Evolutionary conservation across 2,797 vertebrate genomes (phyloP).

Genomic region (Mastacembelus armatus): DNA sequence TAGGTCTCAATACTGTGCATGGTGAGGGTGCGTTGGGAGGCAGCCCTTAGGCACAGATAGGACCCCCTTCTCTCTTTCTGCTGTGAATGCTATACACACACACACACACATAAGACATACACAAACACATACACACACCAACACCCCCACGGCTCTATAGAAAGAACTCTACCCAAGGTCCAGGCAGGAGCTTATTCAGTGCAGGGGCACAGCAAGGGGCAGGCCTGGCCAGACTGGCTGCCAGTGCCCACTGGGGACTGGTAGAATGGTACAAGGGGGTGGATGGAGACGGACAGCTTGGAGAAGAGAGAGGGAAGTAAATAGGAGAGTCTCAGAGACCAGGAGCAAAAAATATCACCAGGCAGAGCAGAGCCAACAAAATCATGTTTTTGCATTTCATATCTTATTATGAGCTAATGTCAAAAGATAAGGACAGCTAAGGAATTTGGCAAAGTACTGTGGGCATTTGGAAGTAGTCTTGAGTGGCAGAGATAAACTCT

Average conservation of each 20-base stretch:
- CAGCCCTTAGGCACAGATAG: constrained; percentile 78
- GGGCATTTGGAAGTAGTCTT: constrained; percentile 51
- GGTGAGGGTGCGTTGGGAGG: constrained; percentile 78
- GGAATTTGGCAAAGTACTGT: constrained; percentile 41
- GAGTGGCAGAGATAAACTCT: constrained; percentile 43
- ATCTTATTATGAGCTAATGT: constrained; percentile 29
- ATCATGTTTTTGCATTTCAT: constrained; percentile 42
- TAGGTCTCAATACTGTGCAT: constrained; percentile 83
- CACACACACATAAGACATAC: constrained; percentile 55
- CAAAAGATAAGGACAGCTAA: constrained; percentile 32
- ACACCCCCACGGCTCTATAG: constrained; percentile 70
- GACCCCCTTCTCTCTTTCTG: constrained; percentile 71
- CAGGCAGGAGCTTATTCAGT: constrained; percentile 77
- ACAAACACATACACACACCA: constrained; percentile 64
- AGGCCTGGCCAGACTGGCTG: constrained; percentile 79
- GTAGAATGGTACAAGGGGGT: constrained; percentile 75
- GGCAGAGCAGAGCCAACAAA: constrained; percentile 29
- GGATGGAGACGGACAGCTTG: constrained; percentile 66
- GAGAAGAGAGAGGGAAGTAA: constrained; percentile 46
- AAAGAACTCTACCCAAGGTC: constrained; percentile 75
- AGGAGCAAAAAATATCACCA: constrained; percentile 39
- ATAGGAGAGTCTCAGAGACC: constrained; percentile 31
- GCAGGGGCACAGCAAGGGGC: constrained; percentile 75
- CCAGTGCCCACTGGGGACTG: constrained; percentile 80
- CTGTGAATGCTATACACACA: constrained; percentile 69